Base-by-base conservation (phyloP, 2,888 invertebrate species). In the Zygothrica quintamaculata region DNA sequence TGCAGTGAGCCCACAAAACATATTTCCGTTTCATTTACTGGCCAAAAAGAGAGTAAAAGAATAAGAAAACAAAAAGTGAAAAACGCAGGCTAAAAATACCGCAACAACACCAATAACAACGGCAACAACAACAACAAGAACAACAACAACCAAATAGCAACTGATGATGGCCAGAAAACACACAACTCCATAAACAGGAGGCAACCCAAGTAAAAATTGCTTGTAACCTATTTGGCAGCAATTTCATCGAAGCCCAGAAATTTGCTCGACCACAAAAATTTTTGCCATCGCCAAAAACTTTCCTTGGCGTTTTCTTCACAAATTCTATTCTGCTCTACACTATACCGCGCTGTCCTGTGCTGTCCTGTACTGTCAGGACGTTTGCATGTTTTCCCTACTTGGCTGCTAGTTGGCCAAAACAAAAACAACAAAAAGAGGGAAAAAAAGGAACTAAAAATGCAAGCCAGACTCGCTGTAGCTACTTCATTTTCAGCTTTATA, bases 181-280 rank as follows among this genome's bases (percentile, higher is more conserved):
- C 62, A 59, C 66, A 67, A 67, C 80, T 84, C 77, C 80, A 85
- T 82, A 80, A 86, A 86, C 65, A 79, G 80, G 79, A 22, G 18
- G 18, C 64, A 69, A 68, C 86, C 80, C 77, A 68, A 65, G 84
- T 79, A 76, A 77, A 85, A 82, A 80, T 86, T 69, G 81, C 81
- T 81, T 81, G 82, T 82, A 82, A 87, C 87, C 82, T 81, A 87
- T 82, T 82, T 82, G 82, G 82, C 82, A 82, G 82, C 82, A 84
- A 87, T 86, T 81, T 80, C 82, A 87, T 82, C 85, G 85, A 81
- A 81, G 79, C 64, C 78, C 77, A 87, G 71, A 84, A 84, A 81
- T 87, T 76, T 87, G 80, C 74, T 84, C 77, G 84, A 81, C 80
- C 80, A 81, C 80, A 81, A 81, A 81, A 86, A 80, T 86, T 86